Conservation (phyloP, 2,113 vertebrate species). For the Proteles cristata region DNA sequence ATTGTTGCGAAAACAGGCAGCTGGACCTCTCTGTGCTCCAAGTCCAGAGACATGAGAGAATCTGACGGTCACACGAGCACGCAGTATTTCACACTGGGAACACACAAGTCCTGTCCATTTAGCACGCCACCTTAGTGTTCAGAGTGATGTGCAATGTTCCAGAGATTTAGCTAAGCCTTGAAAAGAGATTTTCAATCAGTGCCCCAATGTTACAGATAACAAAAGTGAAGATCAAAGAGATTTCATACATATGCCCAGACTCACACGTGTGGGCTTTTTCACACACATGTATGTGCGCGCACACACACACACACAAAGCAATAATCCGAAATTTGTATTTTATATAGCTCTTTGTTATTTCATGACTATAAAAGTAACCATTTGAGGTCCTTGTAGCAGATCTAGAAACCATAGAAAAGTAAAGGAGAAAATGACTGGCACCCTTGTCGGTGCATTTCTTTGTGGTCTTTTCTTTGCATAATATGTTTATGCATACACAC, state of each 20-base stretch:
- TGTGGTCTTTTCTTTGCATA: background rate
- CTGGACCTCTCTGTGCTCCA: background rate
- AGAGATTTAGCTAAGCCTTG: background rate
- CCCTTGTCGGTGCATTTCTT: background rate
- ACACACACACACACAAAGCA: background rate
- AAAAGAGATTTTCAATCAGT: background rate
- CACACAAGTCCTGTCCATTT: fast-evolving
- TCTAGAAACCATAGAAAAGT: background rate
- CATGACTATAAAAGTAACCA: slow-evolving; percentile 1
- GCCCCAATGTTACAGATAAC: background rate
- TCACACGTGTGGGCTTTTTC: background rate
- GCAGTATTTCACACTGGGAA: background rate
- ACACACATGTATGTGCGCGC: background rate
- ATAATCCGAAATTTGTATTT: background rate
- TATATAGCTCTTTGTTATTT: background rate
- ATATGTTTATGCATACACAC: background rate
- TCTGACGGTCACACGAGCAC: background rate
- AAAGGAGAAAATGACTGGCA: background rate
- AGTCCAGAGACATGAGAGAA: background rate
- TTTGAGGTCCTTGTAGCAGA: background rate
- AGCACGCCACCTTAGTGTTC: background rate
- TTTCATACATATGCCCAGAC: background rate
- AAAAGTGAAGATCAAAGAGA: background rate
- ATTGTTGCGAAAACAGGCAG: background rate
- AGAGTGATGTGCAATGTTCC: background rate